Evolutionary conservation across 2,888 invertebrate species (phyloP), one percentile per base, ranked within the genome.

Genomic region (Strigamia crassipes): DNA sequence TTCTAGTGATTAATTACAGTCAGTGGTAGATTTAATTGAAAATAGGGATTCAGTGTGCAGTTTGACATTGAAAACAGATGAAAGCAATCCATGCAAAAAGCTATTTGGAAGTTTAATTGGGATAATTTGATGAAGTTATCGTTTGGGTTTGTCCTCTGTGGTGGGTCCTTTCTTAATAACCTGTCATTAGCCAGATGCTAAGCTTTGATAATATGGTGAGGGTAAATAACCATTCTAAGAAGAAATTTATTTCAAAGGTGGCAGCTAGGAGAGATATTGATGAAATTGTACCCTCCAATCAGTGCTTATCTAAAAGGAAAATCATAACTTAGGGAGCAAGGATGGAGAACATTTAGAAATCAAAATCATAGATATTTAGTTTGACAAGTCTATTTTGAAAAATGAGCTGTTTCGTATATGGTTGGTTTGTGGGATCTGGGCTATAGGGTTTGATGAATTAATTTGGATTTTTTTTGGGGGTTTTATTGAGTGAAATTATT

Each of bases 41-140:
- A 66, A 66, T 23, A 4, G 15, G 31, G 27, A 23, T 66, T 27
- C n/a, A n/a, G n/a, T 27, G 23, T 66, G 27, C 27, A 23, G 9
- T 27, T 66, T 66, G 66, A 23, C 31, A 27, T 23, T 31, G 31
- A 27, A 51, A 66, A 27, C 23, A 66, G 66, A 66, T 23, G 66
- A 66, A 66, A 66, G 66, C 66, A 66, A 66, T 66, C 15, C 66
- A 23, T 66, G 66, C 31, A 66, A 66, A 51, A 66, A 66, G 66
- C 66, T 66, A 27, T 66, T 66, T 66, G 66, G 66, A 27, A 66
- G 27, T 66, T 66, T 66, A 66, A 66, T 66, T 66, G 66, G 66
- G 66, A 66, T 66, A 66, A 66, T 66, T 66, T 66, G 66, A 66
- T 66, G 66, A 66, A 66, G 66, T 66, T 66, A 66, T 66, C 66